A percentile compares a stretch with the other conserved stretches of the same genome.
Evolutionary conservation across 2,888 invertebrate genomes (phyloP).

Genomic region (Macrosiphum euphorbiae): DNA sequence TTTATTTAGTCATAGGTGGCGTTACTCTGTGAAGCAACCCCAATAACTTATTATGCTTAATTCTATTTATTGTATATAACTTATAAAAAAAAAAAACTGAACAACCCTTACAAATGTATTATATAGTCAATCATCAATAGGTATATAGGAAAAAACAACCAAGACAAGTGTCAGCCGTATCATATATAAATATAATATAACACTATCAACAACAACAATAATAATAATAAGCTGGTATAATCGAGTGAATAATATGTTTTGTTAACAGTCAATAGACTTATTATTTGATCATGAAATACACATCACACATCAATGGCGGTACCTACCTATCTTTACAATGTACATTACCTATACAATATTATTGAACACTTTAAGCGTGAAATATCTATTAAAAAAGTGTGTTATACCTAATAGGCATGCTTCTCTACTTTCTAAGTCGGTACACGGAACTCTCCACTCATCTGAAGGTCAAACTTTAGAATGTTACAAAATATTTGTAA

Average conservation of each 20-base stretch:
- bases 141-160: no score
- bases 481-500: constrained; percentile 38
- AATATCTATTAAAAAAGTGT: constrained; percentile 23
- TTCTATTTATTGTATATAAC: not conserved
- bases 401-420: not conserved
- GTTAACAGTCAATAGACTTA: not conserved
- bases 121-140: not conserved
- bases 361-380: not conserved
- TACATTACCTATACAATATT: not conserved
- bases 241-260: not conserved
- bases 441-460: not conserved
- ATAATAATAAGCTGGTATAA: not conserved
- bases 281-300: constrained; percentile 23
- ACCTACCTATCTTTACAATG: not conserved
- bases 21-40: no score
- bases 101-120: not conserved
- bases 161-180: not conserved
- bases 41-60: not conserved
- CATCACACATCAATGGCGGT: not conserved
- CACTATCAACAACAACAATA: not conserved
- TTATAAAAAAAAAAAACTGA: no score
- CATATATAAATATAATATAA: not conserved
- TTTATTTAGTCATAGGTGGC: no score
- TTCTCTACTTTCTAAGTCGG: constrained; percentile 25
- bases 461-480: constrained; percentile 52